phyloP scores from a whole-genome alignment of 1,140 invertebrate genomes.

The Drosophila kanapiae region DNA sequence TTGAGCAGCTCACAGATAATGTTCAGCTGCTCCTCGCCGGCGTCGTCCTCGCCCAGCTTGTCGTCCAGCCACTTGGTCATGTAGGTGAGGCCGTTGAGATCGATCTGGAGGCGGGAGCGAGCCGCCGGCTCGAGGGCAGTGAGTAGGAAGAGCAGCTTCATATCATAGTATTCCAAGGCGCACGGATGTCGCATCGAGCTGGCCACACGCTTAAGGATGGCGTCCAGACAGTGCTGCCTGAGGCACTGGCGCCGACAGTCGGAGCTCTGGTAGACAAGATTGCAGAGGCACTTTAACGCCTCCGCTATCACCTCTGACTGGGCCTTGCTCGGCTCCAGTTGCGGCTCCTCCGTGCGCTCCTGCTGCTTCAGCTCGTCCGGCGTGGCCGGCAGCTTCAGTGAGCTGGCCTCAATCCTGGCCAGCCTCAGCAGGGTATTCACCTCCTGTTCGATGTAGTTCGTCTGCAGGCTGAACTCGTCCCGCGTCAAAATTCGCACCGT shows the following conservation, averaged over 20 bases:
- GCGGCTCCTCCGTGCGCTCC: constrained; percentile 16
- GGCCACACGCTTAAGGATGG: constrained; percentile 90
- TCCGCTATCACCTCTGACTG: constrained; percentile 87
- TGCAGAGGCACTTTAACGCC: constrained; percentile 95
- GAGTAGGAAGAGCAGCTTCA: constrained; percentile 95
- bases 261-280: constrained; percentile 93
- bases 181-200: constrained; percentile 85
- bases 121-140: constrained; percentile 92
- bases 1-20: constrained; percentile 94
- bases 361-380: constrained; percentile 77
- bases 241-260: constrained; percentile 90
- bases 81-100: constrained; percentile 92
- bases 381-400: constrained; percentile 82
- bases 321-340: constrained; percentile 25
- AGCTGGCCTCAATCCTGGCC: constrained; percentile 81
- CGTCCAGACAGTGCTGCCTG: constrained; percentile 90
- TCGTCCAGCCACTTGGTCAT: constrained; percentile 93
- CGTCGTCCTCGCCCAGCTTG: constrained; percentile 87
- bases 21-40: constrained; percentile 89
- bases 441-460: constrained; percentile 89
- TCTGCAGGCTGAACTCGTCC: constrained; percentile 91
- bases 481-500: constrained; percentile 89
- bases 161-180: constrained; percentile 94
- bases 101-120: constrained; percentile 90
- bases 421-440: constrained; percentile 88